Base-by-base conservation (phyloP, 2,113 vertebrate species). In the Bothrops jararaca region DNA sequence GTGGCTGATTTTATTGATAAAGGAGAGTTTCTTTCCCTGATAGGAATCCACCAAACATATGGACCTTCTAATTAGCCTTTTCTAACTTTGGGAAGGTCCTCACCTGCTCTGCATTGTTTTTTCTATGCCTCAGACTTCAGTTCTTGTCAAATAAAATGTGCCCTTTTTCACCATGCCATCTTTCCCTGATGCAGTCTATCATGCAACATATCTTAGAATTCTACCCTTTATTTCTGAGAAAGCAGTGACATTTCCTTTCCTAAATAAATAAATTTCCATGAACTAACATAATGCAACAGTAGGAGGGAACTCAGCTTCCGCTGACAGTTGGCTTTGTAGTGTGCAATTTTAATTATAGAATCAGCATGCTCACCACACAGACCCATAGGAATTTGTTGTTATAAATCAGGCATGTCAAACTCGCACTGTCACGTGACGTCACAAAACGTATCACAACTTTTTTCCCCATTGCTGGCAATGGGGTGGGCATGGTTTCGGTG, bases 331-430 rank as follows among this genome's bases (percentile, higher is more conserved):
- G 93, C 96, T 97, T 97, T 96, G 95, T 97, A 96, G 96, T 95
- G 96, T 96, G 95, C 95, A 96, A 95, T 97, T 97, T 97, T 97
- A 97, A 97, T 97, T 97, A 97, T 96, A 92, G 96, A 97, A 94
- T 95, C 97, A 97, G 97, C 96, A 91, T 96, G 96, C 95, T 95
- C 97, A 94, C 95, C 96, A 69, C 93, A 96, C 7, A 94, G 96
- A 95, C 93, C 93, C 95, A 96, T 94, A 95, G 96, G 96, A 96
- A 96, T 94, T 94, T 95, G 95, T 95, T 95, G 95, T 95, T 96
- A 96, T 96, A 96, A 97, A 96, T 94, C 48, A 10, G 48, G 8
- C 1, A 50, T 50, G 48, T 50, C 48, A 50, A 50, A 50, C 8
- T 50, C 8, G 48, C 48, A 50, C 8, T 50, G 48, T 50, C 48